These are phyloP conservation scores for Carassius auratus DNA, from an alignment of 2,113 vertebrate genomes.

Conservation along the genomic window DNA sequence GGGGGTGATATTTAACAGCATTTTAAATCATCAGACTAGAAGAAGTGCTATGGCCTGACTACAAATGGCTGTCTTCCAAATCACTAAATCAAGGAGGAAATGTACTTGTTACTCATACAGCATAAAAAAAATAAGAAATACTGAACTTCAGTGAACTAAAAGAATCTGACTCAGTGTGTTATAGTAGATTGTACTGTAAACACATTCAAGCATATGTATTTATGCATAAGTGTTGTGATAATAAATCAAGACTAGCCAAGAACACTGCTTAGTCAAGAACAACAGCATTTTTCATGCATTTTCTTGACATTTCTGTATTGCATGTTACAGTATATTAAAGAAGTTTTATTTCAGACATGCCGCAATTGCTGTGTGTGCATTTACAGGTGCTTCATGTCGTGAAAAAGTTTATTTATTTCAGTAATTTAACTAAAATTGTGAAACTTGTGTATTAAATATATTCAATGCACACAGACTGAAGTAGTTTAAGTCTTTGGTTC, in stretches of 20 bases:
- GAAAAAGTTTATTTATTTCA: too few species aligned
- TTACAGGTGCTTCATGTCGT: too few species aligned
- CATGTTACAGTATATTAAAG: background rate
- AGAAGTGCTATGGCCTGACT: background rate
- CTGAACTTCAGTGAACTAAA: background rate
- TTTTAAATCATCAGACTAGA: conserved; percentile 25
- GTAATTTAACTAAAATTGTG: too few species aligned
- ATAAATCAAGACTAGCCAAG: background rate
- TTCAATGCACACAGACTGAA: too few species aligned
- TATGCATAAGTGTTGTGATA: background rate
- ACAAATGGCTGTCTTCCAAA: conserved; percentile 20
- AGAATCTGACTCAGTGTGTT: background rate
- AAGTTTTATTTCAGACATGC: background rate
- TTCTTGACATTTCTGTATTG: background rate
- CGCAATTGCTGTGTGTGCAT: background rate
- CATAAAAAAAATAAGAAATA: background rate
- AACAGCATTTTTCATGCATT: background rate
- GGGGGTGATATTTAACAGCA: conserved; percentile 31
- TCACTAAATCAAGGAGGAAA: conserved; percentile 5
- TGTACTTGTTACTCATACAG: conserved; percentile 17
- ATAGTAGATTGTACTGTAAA: conserved; percentile 15
- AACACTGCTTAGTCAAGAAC: background rate
- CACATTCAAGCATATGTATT: background rate
- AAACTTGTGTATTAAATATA: too few species aligned
- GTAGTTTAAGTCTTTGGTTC: too few species aligned